Evolutionary conservation across 2,888 invertebrate species (phyloP).

Genomic region (Lochmaea crataegi): DNA sequence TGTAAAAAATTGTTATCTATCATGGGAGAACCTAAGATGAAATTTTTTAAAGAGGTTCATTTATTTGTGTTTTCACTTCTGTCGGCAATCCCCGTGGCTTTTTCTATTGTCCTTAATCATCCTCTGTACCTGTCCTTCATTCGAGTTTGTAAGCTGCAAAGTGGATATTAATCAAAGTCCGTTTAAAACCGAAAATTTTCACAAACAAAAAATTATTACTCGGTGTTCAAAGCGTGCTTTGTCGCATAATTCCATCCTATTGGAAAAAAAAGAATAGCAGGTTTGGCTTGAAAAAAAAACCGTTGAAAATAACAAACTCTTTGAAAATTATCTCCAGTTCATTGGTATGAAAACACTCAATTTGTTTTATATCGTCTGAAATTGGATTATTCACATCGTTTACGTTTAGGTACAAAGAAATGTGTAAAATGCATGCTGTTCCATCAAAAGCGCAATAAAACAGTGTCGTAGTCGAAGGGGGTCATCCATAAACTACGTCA

Average conservation of each 20-base stretch:
- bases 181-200: no score
- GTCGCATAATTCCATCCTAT: slow-evolving; percentile 20
- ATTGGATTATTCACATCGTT: slow-evolving; percentile 24
- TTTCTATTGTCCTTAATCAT: neutral
- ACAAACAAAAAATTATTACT: slow-evolving; percentile 15
- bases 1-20: no score
- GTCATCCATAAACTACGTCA: no score
- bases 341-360: slow-evolving; percentile 31
- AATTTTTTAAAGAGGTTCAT: no score
- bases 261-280: slow-evolving; percentile 14
- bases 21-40: no score
- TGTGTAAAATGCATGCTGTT: neutral
- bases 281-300: slow-evolving; percentile 16
- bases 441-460: neutral
- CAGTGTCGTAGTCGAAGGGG: neutral
- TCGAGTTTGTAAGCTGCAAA: neutral
- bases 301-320: slow-evolving; percentile 29
- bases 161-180: neutral
- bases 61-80: no score
- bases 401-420: slow-evolving; percentile 21
- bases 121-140: no score
- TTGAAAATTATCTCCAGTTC: slow-evolving; percentile 34
- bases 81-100: neutral
- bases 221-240: slow-evolving; percentile 10
- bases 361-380: slow-evolving; percentile 24